These are phyloP conservation scores for Candoia aspera DNA, from an alignment of 2,113 vertebrate genomes.

Conservation along the genomic window DNA sequence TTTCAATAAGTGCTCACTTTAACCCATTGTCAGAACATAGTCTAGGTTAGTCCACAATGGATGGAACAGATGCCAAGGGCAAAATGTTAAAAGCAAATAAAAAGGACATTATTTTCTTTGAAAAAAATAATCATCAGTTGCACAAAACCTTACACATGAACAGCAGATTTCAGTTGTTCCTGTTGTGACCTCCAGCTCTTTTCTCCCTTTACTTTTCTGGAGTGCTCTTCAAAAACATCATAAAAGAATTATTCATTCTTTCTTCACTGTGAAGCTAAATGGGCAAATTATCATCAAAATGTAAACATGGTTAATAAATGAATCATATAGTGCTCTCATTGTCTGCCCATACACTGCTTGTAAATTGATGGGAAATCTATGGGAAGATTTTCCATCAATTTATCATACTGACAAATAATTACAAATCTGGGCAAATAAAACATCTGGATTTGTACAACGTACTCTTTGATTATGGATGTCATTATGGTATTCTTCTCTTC, in stretches of 20 bases:
- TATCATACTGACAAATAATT: not conserved
- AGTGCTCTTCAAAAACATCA: conserved; percentile 52
- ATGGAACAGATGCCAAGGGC: conserved; percentile 83
- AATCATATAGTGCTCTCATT: conserved; percentile 39
- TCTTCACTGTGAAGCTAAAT: conserved; percentile 41
- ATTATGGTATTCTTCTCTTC: not conserved
- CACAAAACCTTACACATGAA: conserved; percentile 56
- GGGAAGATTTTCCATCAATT: conserved; percentile 34
- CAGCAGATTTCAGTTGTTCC: conserved; percentile 66
- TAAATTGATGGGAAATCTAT: conserved; percentile 9
- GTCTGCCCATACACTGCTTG: not conserved
- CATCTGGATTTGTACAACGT: not conserved
- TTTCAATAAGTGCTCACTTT: conserved; percentile 80
- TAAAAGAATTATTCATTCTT: conserved; percentile 44
- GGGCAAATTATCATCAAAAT: conserved; percentile 28
- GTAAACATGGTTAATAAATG: not conserved
- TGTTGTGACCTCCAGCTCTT: conserved; percentile 55
- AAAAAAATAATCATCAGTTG: conserved; percentile 71
- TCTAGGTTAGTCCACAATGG: conserved; percentile 76
- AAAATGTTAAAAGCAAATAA: conserved; percentile 79
- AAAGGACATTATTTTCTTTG: conserved; percentile 75
- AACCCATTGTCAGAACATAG: conserved; percentile 77
- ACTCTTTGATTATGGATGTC: not conserved
- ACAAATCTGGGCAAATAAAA: not conserved
- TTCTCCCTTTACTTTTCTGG: conserved; percentile 46